Conservation (phyloP, 2,797 vertebrate species). For the Lycodopsis pacificus region DNA sequence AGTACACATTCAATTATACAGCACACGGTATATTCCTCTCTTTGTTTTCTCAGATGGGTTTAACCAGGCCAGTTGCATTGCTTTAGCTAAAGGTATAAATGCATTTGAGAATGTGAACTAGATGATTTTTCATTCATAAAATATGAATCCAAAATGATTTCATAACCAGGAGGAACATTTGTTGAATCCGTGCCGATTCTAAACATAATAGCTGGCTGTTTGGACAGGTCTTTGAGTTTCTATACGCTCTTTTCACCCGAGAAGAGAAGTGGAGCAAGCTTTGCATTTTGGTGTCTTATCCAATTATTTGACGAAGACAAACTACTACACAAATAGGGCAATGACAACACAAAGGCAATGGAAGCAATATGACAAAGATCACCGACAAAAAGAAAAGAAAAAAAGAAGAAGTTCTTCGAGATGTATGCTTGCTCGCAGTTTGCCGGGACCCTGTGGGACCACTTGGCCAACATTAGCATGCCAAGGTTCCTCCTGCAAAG, state of each 20-base stretch:
- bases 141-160: constrained; percentile 33
- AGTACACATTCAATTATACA: constrained; percentile 73
- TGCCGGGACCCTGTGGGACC: constrained; percentile 72
- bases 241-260: constrained; percentile 13
- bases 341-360: constrained; percentile 73
- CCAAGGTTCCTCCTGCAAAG: constrained; percentile 74
- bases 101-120: constrained; percentile 42
- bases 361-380: constrained; percentile 68
- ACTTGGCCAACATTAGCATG: constrained; percentile 81
- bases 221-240: neutral
- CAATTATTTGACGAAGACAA: constrained; percentile 72
- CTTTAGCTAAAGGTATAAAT: constrained; percentile 34
- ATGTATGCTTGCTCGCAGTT: constrained; percentile 65
- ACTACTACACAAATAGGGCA: constrained; percentile 72
- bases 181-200: constrained; percentile 14
- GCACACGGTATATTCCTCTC: constrained; percentile 43
- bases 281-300: constrained; percentile 46
- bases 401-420: constrained; percentile 46
- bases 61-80: constrained; percentile 34
- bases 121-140: constrained; percentile 52
- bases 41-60: constrained; percentile 29
- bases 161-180: constrained; percentile 33
- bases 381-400: constrained; percentile 29
- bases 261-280: constrained; percentile 45
- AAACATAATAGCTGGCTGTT: neutral